phyloP scores from a whole-genome alignment of 1,140 invertebrate species.

The Drosophila erecta region DNA sequence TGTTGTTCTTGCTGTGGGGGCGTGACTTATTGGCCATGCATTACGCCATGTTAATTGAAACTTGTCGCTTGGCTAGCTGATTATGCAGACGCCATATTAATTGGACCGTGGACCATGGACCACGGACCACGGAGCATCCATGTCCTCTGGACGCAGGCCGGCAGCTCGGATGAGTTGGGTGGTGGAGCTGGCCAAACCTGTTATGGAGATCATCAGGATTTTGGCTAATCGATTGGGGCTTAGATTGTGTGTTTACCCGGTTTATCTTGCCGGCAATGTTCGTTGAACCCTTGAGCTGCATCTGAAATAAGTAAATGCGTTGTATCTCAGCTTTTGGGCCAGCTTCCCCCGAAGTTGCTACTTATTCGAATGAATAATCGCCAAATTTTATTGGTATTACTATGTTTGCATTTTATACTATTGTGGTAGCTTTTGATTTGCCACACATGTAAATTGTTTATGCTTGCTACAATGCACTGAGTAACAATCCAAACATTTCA shows the following conservation, averaged over 20 bases:
- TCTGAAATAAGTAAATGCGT: not conserved
- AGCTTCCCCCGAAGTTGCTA: too few relatives aligned
- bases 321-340: not conserved
- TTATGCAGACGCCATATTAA: constrained; percentile 15
- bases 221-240: not conserved
- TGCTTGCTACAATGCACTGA: not conserved
- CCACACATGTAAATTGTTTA: not conserved
- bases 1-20: not conserved
- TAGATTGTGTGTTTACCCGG: not conserved
- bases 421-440: not conserved
- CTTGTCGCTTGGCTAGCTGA: constrained; percentile 19
- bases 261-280: not conserved
- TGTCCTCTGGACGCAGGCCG: not conserved
- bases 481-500: not conserved
- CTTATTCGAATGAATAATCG: too few relatives aligned
- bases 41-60: constrained; percentile 34
- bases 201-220: not conserved
- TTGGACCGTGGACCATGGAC: not conserved
- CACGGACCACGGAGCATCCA: not conserved
- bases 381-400: too few relatives aligned
- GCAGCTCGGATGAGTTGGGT: not conserved
- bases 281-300: constrained; percentile 9
- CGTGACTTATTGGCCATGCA: constrained; percentile 34
- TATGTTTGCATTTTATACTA: not conserved
- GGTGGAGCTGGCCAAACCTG: not conserved